Percentiles rank a stretch among this genome's conserved stretches.
phyloP scores from a whole-genome alignment of 2,888 invertebrate species.

The Limnephilus rhombicus region DNA sequence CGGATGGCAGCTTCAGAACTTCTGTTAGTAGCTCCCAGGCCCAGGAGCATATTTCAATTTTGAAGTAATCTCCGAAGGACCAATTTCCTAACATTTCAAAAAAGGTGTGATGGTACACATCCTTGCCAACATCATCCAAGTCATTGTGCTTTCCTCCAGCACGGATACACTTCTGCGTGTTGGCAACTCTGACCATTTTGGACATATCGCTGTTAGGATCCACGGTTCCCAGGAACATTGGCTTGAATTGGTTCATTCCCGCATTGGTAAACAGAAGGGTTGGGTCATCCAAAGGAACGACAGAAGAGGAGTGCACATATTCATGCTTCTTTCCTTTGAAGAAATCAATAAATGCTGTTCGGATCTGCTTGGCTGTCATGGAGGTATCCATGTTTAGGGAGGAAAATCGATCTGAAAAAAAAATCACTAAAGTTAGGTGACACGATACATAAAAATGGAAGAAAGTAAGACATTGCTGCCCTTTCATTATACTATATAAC shows the following conservation, averaged over 20 bases:
- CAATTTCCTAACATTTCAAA: conserved; percentile 99
- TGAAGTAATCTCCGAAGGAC: conserved; percentile 99
- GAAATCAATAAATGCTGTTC: conserved; percentile 92
- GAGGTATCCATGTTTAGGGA: conserved; percentile 74
- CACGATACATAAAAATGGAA: background rate
- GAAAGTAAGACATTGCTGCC: background rate
- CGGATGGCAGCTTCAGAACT: conserved; percentile 86
- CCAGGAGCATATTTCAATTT: conserved; percentile 97
- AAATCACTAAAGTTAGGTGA: background rate
- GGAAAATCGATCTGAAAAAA: background rate
- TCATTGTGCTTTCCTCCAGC: conserved; percentile 99
- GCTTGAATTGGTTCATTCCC: conserved; percentile 99
- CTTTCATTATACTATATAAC: background rate
- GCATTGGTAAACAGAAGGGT: conserved; percentile 98
- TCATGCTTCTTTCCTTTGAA: conserved; percentile 92
- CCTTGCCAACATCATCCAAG: conserved; percentile 99
- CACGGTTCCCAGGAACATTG: conserved; percentile 96
- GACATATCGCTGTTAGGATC: conserved; percentile 98
- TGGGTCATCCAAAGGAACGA: conserved; percentile 98
- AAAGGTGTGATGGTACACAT: conserved; percentile 99
- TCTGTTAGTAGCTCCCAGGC: conserved; percentile 97
- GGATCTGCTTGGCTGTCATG: conserved; percentile 87
- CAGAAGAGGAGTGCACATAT: conserved; percentile 98
- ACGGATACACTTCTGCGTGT: conserved; percentile 99
- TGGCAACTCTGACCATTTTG: conserved; percentile 91